phyloP scores from a whole-genome alignment of 2,113 vertebrate genomes.

The Xenopus laevis region DNA sequence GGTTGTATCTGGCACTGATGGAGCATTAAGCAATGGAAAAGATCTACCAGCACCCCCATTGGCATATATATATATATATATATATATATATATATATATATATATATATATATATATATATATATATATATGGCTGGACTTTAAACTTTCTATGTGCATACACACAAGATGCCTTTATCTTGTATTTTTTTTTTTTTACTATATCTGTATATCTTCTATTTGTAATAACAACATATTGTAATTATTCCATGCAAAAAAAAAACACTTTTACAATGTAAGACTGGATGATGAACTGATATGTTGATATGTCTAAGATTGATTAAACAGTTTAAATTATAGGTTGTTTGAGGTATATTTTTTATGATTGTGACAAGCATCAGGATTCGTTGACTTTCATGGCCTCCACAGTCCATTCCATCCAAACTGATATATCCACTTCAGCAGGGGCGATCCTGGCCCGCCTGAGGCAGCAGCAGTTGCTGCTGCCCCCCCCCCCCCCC shows the following conservation, averaged over 20 bases:
- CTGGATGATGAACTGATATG: constrained; percentile 5
- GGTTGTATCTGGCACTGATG: neutral
- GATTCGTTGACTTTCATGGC: too few species aligned
- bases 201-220: constrained; percentile 8
- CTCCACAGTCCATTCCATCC: too few species aligned
- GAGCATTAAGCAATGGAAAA: neutral
- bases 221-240: constrained; percentile 21
- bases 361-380: too few species aligned
- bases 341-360: neutral
- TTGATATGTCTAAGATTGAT: constrained; percentile 7
- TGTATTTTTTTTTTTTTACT: neutral
- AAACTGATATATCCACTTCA: too few species aligned
- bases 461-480: too few species aligned
- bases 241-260: constrained; percentile 2
- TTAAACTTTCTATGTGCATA: neutral
- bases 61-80: neutral
- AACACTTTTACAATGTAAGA: constrained; percentile 25
- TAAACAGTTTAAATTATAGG: constrained; percentile 13
- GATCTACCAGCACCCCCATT: neutral
- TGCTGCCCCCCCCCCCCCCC: too few species aligned
- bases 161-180: constrained; percentile 5
- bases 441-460: too few species aligned
- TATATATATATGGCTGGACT: too few species aligned
- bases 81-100: too few species aligned
- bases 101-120: too few species aligned